A percentile compares a stretch with the other conserved stretches of the same genome.
Evolutionary conservation across 2,113 vertebrate species (phyloP).

Genomic region (Clarias macrocephalus): DNA sequence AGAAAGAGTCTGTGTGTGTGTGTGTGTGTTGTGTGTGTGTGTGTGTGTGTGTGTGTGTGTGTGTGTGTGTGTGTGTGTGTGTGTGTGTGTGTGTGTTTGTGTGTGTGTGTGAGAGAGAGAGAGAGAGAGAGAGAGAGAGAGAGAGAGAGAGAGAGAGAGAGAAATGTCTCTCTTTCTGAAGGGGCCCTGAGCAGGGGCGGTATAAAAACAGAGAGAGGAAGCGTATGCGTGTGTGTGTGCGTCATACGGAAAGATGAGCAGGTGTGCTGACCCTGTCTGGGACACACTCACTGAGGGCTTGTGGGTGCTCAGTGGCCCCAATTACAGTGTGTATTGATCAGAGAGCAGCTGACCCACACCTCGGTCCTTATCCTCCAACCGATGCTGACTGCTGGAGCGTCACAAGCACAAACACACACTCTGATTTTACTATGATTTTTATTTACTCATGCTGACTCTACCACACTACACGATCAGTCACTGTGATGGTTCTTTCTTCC

Average conservation of each 20-base stretch:
- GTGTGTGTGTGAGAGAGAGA: neutral
- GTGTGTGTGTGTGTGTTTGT: no score
- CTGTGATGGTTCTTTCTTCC: neutral
- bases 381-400: conserved; percentile 13
- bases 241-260: conserved; percentile 19
- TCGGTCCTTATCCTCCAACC: neutral
- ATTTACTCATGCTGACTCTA: neutral
- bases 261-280: conserved; percentile 29
- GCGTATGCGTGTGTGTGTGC: conserved; percentile 5
- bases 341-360: conserved; percentile 19
- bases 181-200: conserved; percentile 11
- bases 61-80: neutral
- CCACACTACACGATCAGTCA: neutral
- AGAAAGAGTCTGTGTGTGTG: neutral
- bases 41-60: no score
- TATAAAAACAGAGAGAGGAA: neutral
- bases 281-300: conserved; percentile 19
- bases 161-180: neutral
- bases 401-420: neutral
- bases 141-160: neutral
- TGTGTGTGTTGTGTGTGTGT: no score
- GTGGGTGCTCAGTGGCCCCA: conserved; percentile 12
- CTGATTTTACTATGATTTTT: neutral
- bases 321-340: conserved; percentile 40
- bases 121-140: neutral